A percentile compares a stretch with the other conserved stretches of the same genome.
Conservation (phyloP, 2,888 invertebrate species). For the Cheilosia grossa region DNA sequence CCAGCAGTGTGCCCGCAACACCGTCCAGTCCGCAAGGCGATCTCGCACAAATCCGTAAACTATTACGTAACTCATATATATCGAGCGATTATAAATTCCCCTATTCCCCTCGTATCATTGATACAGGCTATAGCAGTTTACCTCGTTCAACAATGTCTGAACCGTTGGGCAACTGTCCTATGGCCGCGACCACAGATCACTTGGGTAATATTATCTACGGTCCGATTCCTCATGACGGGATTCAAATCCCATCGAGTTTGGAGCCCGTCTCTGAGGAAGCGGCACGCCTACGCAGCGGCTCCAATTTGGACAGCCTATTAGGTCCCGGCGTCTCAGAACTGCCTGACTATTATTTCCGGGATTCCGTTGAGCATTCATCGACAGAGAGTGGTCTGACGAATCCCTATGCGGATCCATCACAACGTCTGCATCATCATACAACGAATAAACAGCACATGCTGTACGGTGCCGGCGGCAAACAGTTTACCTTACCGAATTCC, state of each 20-base stretch:
- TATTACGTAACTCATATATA: constrained; percentile 78
- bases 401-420: constrained; percentile 78
- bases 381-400: constrained; percentile 88
- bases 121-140: constrained; percentile 91
- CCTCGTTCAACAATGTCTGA: constrained; percentile 93
- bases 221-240: constrained; percentile 84
- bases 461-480: constrained; percentile 77
- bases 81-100: constrained; percentile 77
- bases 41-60: constrained; percentile 85
- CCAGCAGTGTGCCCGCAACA: constrained; percentile 93
- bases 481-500: constrained; percentile 77
- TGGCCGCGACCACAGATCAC: constrained; percentile 78
- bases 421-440: constrained; percentile 76
- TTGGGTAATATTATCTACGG: constrained; percentile 84
- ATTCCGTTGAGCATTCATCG: constrained; percentile 91
- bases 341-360: constrained; percentile 89
- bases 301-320: constrained; percentile 79
- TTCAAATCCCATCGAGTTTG: constrained; percentile 81
- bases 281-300: constrained; percentile 79
- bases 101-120: constrained; percentile 75
- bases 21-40: constrained; percentile 90
- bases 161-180: constrained; percentile 84
- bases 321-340: constrained; percentile 77
- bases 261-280: constrained; percentile 89
- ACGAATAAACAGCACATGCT: constrained; percentile 77